A percentile compares a stretch with the other conserved stretches of the same genome.
These are phyloP conservation scores for Spongilla lacustris DNA, from an alignment of 37 sponge, comb jelly and placozoan genomes.

Conservation along the genomic window DNA sequence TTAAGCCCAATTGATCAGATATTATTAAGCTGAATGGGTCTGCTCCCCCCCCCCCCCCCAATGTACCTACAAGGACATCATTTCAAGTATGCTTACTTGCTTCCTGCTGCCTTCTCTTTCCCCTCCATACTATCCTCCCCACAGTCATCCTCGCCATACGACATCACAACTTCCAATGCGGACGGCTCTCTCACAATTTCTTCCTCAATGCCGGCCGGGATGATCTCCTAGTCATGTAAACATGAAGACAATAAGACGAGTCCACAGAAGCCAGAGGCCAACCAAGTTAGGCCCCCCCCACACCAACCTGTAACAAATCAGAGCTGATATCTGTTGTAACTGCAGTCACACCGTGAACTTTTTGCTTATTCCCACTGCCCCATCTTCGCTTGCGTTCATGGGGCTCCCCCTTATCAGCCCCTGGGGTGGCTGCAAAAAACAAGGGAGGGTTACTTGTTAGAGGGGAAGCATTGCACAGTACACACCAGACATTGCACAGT, in stretches of 20 bases:
- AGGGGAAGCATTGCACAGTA: neutral
- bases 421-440: neutral
- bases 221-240: conserved; percentile 23
- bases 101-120: neutral
- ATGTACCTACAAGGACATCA: neutral
- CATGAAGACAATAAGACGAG: too few relatives aligned
- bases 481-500: too few relatives aligned
- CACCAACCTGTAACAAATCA: conserved; percentile 56
- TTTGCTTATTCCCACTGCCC: conserved; percentile 42
- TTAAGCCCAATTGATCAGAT: too few relatives aligned
- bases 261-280: too few relatives aligned
- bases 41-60: too few relatives aligned
- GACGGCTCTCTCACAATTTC: conserved; percentile 1
- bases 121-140: conserved; percentile 19
- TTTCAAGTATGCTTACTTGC: neutral
- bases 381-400: conserved; percentile 53
- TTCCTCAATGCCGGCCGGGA: conserved; percentile 36
- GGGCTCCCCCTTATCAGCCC: neutral
- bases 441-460: neutral
- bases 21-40: too few relatives aligned
- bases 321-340: conserved; percentile 52
- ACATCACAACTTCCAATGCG: neutral
- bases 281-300: neutral
- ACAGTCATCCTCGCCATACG: conserved; percentile 2
- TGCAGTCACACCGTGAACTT: neutral